A percentile compares a stretch with the other conserved stretches of the same genome.
Evolutionary conservation across 2,113 vertebrate species (phyloP).

Genomic region (Brachypteracias leptosomus): DNA sequence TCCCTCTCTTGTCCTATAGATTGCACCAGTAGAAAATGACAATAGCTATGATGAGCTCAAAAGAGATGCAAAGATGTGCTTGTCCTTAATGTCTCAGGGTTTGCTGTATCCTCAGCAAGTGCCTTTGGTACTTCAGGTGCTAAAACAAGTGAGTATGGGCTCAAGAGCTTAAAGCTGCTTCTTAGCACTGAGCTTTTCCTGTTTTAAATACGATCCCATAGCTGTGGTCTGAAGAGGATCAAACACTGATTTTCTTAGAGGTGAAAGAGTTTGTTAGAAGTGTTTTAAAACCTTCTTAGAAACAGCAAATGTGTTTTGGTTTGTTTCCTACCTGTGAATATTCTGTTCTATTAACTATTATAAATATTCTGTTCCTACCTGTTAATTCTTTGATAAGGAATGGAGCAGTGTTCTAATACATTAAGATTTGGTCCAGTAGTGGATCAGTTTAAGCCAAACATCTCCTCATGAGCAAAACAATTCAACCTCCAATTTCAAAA

Average conservation of each 20-base stretch:
- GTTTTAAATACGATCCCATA: neutral
- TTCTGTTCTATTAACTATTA: too few species aligned
- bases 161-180: neutral
- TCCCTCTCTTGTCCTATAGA: conserved; percentile 71
- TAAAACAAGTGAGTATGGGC: conserved; percentile 85
- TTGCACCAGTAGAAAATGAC: conserved; percentile 96
- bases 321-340: neutral
- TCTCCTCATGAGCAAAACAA: neutral
- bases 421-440: neutral
- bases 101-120: conserved; percentile 94
- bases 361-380: too few species aligned
- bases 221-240: neutral
- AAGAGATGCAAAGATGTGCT: conserved; percentile 94
- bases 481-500: neutral
- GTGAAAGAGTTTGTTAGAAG: neutral
- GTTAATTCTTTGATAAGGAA: too few species aligned
- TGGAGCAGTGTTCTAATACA: neutral
- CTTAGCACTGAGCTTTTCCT: neutral
- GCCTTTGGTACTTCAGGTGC: conserved; percentile 88
- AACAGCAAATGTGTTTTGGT: neutral
- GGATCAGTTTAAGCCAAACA: neutral
- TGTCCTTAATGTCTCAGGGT: conserved; percentile 97
- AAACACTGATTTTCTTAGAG: neutral
- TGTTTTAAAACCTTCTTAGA: neutral
- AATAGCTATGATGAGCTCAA: conserved; percentile 97